Percentiles rank a stretch among this genome's conserved stretches.
Evolutionary conservation across 1,140 invertebrate genomes (phyloP).

Genomic region (Mylabris phalerata): DNA sequence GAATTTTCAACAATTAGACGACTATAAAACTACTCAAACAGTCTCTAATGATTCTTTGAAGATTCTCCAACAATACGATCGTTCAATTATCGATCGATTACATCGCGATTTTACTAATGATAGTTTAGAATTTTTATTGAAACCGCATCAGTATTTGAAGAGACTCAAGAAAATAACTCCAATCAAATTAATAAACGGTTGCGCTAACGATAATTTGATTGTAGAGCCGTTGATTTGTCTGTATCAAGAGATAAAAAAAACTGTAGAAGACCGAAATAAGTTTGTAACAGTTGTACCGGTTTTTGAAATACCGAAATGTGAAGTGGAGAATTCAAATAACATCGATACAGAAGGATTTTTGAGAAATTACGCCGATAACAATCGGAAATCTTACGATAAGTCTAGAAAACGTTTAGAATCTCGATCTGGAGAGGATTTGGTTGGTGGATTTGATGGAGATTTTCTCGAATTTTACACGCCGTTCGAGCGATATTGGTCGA

Average conservation of each 20-base stretch:
- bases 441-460: background rate
- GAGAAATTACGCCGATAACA: background rate
- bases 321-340: background rate
- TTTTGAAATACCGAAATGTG: background rate
- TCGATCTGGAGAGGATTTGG: background rate
- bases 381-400: background rate
- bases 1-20: background rate
- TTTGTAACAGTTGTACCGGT: slow-evolving; percentile 11
- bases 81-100: background rate
- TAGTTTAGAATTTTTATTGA: slow-evolving; percentile 21
- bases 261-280: background rate
- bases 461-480: slow-evolving; percentile 23
- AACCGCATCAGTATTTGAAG: slow-evolving; percentile 16
- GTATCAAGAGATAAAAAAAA: background rate
- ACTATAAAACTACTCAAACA: no score
- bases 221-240: slow-evolving; percentile 12
- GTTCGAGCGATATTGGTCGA: slow-evolving; percentile 30
- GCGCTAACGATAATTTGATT: slow-evolving; percentile 26
- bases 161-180: background rate
- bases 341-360: background rate
- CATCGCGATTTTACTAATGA: slow-evolving; percentile 10
- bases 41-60: no score
- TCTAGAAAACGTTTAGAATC: slow-evolving; percentile 1
- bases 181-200: slow-evolving; percentile 16
- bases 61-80: no score